These are phyloP conservation scores for Macroramphosus scolopax DNA, from an alignment of 2,797 vertebrate species.

Conservation along the genomic window DNA sequence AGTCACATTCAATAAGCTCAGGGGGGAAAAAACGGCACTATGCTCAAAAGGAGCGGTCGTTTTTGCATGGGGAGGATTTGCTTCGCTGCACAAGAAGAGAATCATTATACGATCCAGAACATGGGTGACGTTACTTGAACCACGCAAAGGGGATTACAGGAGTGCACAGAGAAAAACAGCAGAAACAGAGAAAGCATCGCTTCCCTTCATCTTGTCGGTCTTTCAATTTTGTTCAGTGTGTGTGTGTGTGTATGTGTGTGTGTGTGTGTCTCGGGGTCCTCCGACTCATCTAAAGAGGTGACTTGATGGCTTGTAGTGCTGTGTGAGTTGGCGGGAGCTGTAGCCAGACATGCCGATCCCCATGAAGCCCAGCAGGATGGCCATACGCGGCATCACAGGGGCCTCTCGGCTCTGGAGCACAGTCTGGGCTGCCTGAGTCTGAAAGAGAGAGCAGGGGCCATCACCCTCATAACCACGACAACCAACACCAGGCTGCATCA, in stretches of 20 bases:
- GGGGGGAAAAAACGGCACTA: too few species aligned
- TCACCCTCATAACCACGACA: background rate
- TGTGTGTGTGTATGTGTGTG: slow-evolving; percentile 1
- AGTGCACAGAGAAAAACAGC: slow-evolving; percentile 23
- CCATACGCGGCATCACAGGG: slow-evolving; percentile 51
- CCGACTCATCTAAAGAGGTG: slow-evolving; percentile 69
- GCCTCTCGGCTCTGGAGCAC: slow-evolving; percentile 61
- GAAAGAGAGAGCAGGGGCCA: slow-evolving; percentile 59
- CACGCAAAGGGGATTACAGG: slow-evolving; percentile 6
- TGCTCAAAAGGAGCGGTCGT: slow-evolving; percentile 14
- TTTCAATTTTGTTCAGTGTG: slow-evolving; percentile 2
- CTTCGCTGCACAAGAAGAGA: slow-evolving; percentile 21
- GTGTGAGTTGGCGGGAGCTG: slow-evolving; percentile 76
- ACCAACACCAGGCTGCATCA: background rate
- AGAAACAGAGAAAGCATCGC: slow-evolving; percentile 13
- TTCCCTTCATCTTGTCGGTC: background rate
- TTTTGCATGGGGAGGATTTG: slow-evolving; percentile 2
- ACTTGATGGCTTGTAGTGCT: slow-evolving; percentile 70
- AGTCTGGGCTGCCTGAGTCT: slow-evolving; percentile 76
- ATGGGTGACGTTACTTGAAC: slow-evolving; percentile 33
- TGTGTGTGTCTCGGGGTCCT: slow-evolving; percentile 8
- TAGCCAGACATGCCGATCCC: slow-evolving; percentile 78
- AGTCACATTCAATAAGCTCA: background rate
- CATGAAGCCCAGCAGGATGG: slow-evolving; percentile 74
- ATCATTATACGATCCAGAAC: slow-evolving; percentile 23